These are phyloP conservation scores for Lasioglossum villosulum DNA, from an alignment of 2,888 invertebrate genomes.

Conservation along the genomic window DNA sequence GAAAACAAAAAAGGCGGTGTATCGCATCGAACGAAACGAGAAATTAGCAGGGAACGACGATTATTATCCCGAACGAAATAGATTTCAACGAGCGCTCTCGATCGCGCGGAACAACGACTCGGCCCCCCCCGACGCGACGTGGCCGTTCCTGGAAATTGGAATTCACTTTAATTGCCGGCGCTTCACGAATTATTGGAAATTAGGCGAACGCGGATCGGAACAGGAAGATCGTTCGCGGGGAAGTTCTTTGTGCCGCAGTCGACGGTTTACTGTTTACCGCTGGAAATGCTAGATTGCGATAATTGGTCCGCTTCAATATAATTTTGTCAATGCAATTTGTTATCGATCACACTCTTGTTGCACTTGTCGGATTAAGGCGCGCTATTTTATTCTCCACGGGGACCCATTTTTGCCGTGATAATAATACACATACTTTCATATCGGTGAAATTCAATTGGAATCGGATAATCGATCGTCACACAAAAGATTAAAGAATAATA, in stretches of 20 bases:
- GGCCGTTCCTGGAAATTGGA: conserved; percentile 36
- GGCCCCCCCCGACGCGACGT: background rate
- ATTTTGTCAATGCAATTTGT: background rate
- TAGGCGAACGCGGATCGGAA: background rate
- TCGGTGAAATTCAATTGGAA: too few species aligned
- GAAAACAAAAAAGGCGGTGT: conserved; percentile 16
- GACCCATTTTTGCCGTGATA: background rate
- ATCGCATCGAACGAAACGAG: conserved; percentile 30
- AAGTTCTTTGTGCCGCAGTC: background rate
- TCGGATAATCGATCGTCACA: too few species aligned
- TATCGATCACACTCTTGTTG: background rate
- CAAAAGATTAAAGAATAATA: background rate
- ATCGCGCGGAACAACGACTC: conserved; percentile 28
- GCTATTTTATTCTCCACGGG: background rate
- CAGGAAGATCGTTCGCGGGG: background rate
- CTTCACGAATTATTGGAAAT: conserved; percentile 36
- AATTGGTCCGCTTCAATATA: background rate
- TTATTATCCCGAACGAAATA: conserved; percentile 53
- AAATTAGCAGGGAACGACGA: conserved; percentile 42
- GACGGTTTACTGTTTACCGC: conserved; percentile 3
- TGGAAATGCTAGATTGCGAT: background rate
- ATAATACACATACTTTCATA: background rate
- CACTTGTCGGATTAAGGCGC: background rate
- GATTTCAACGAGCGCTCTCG: conserved; percentile 55
- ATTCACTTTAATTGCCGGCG: conserved; percentile 42